Conservation (phyloP, 2,797 vertebrate genomes). For the Lacerta agilis region DNA sequence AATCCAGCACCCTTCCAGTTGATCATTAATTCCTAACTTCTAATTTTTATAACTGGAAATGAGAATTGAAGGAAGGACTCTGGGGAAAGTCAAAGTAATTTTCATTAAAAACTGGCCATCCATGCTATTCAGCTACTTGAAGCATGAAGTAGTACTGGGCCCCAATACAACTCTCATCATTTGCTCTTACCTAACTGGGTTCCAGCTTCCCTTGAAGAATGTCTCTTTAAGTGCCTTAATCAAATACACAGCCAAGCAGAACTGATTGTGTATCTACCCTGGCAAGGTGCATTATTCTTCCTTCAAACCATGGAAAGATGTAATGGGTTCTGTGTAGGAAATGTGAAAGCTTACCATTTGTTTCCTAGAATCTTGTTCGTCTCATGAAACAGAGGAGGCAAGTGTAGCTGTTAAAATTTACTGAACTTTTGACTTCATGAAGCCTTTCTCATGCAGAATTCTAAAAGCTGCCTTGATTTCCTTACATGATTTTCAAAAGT, state of each 20-base stretch:
- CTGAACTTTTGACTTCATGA: not conserved
- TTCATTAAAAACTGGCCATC: not conserved
- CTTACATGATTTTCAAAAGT: not conserved
- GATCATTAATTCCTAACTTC: not conserved
- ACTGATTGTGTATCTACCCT: too few species aligned
- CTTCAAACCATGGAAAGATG: too few species aligned
- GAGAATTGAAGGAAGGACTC: not conserved
- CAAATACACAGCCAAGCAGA: not conserved
- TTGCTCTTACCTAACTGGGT: not conserved
- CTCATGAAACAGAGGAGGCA: too few species aligned
- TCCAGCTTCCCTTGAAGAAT: not conserved
- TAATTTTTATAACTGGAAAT: not conserved
- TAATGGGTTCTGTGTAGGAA: too few species aligned
- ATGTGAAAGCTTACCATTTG: too few species aligned
- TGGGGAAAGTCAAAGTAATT: not conserved
- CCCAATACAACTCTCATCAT: not conserved
- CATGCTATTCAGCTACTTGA: not conserved
- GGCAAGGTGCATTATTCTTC: too few species aligned
- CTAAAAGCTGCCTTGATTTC: not conserved
- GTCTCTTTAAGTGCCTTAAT: not conserved
- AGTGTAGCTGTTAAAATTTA: not conserved
- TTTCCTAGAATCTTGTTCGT: too few species aligned
- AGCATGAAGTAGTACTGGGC: not conserved
- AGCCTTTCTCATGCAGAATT: not conserved
- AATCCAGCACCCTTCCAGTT: not conserved